phyloP scores from a whole-genome alignment of 1,140 invertebrate species.

The Eupeodes corollae region DNA sequence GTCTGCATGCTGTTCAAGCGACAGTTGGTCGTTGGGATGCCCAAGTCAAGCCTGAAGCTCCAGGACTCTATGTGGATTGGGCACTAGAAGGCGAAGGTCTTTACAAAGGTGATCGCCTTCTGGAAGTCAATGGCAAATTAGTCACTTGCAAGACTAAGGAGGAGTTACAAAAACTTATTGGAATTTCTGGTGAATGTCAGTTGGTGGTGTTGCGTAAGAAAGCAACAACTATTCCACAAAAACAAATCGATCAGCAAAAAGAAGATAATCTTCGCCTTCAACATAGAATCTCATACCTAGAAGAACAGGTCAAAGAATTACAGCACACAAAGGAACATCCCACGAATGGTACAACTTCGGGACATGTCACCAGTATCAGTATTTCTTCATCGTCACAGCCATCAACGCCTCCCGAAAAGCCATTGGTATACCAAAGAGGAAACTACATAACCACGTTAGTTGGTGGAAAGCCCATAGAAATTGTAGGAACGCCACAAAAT shows the following conservation, averaged over 20 bases:
- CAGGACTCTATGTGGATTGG: slow-evolving; percentile 61
- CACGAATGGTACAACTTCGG: slow-evolving; percentile 9
- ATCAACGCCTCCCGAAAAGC: slow-evolving; percentile 27
- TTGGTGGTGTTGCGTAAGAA: slow-evolving; percentile 47
- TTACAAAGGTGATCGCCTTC: slow-evolving; percentile 64
- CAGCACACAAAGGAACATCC: slow-evolving; percentile 35
- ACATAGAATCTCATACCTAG: slow-evolving; percentile 77
- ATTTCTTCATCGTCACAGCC: slow-evolving; percentile 31
- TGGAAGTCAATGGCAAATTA: slow-evolving; percentile 74
- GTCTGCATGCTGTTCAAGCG: slow-evolving; percentile 54
- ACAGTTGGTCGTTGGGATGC: slow-evolving; percentile 46
- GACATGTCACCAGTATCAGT: slow-evolving; percentile 35
- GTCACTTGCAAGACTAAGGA: slow-evolving; percentile 57
- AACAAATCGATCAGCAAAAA: slow-evolving; percentile 36
- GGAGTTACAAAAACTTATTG: slow-evolving; percentile 45
- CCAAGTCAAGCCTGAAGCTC: slow-evolving; percentile 43
- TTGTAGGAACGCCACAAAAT: slow-evolving; percentile 15
- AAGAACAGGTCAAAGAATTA: slow-evolving; percentile 70
- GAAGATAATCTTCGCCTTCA: slow-evolving; percentile 73
- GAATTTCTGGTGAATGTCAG: slow-evolving; percentile 35
- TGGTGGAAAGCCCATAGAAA: slow-evolving; percentile 33
- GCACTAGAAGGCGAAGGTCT: slow-evolving; percentile 60
- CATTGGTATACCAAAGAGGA: slow-evolving; percentile 31
- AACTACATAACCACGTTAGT: slow-evolving; percentile 36
- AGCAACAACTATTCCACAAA: slow-evolving; percentile 21